phyloP scores from a whole-genome alignment of 1,140 invertebrate species.

The Phymorhynchus buccinoides region DNA sequence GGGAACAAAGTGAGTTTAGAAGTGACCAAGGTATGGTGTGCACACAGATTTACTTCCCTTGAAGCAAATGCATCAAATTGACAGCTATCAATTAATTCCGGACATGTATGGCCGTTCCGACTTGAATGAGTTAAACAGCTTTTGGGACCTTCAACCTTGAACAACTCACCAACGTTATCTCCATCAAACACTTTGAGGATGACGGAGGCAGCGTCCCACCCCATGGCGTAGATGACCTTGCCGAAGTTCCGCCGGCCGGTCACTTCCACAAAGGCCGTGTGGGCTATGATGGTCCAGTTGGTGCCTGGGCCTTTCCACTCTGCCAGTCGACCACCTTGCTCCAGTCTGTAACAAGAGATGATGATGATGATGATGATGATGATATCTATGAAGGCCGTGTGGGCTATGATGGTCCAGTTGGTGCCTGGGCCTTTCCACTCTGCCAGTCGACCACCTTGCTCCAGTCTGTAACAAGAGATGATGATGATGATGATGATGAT shows the following conservation, averaged over 20 bases:
- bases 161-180: conserved; percentile 31
- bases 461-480: not conserved
- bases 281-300: conserved; percentile 50
- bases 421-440: conserved; percentile 50
- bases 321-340: conserved; percentile 47
- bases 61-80: too few species aligned
- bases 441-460: conserved; percentile 47
- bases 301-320: conserved; percentile 50
- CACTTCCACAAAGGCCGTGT: conserved; percentile 54
- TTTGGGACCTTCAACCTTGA: not conserved
- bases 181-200: conserved; percentile 54
- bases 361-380: too few species aligned
- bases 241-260: conserved; percentile 52
- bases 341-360: not conserved
- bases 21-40: too few species aligned
- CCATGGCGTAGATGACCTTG: conserved; percentile 49
- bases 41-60: too few species aligned
- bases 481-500: too few species aligned
- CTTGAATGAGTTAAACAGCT: too few species aligned
- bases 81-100: too few species aligned
- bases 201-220: conserved; percentile 51
- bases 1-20: too few species aligned
- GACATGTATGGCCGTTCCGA: too few species aligned
- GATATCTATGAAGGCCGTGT: conserved; percentile 53
- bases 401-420: conserved; percentile 50